Evolutionary conservation across 2,797 vertebrate species (phyloP).

Genomic region (Prionace glauca): DNA sequence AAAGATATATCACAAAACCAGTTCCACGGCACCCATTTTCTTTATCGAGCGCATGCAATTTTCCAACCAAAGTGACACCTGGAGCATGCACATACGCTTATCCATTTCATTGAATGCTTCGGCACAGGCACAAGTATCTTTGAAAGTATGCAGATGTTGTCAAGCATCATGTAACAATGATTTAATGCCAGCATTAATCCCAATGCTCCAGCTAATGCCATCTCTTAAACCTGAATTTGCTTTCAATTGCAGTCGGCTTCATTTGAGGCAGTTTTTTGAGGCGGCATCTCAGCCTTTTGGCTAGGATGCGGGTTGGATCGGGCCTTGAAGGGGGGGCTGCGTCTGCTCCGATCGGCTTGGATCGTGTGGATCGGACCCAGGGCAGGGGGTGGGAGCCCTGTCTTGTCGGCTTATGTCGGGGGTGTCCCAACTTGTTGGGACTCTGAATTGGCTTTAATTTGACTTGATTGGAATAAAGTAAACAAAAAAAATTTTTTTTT

Average conservation of each 20-base stretch:
- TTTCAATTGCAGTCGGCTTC: neutral
- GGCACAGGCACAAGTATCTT: neutral
- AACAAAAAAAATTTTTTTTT: too few relatives aligned
- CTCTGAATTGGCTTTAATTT: too few relatives aligned
- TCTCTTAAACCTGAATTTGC: neutral
- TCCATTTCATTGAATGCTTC: neutral
- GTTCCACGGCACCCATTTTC: neutral
- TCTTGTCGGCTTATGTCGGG: too few relatives aligned
- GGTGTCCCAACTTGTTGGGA: too few relatives aligned
- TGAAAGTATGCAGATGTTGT: neutral
- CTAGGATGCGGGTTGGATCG: too few relatives aligned
- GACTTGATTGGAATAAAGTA: too few relatives aligned
- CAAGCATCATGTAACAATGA: neutral
- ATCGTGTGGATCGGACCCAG: too few relatives aligned
- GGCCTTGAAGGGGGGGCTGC: too few relatives aligned
- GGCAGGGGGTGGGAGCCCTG: too few relatives aligned
- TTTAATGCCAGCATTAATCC: neutral
- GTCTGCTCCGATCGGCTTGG: too few relatives aligned
- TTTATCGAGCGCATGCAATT: neutral
- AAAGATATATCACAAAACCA: neutral
- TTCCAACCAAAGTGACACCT: neutral
- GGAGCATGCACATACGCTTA: neutral
- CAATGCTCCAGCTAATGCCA: neutral
- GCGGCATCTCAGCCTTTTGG: too few relatives aligned
- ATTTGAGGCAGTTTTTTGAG: too few relatives aligned